Evolutionary conservation across 2,888 invertebrate species (phyloP), one percentile per base, ranked within the genome.

Genomic region (Cerastoderma edule): DNA sequence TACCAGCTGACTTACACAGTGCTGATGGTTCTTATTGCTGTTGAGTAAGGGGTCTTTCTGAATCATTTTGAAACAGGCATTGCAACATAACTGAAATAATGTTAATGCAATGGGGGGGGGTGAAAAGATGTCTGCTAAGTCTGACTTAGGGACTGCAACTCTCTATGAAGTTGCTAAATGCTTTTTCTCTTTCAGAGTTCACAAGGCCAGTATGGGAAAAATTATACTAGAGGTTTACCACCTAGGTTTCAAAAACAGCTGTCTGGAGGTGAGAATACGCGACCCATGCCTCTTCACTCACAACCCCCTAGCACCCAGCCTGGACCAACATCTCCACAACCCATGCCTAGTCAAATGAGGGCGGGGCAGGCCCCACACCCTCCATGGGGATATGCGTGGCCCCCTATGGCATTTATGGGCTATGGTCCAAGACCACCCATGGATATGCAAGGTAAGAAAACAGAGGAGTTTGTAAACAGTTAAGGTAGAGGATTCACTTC

Each of bases 221-320:
- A 95, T 83, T 97, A 96, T 93, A 96, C 96, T 92, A 39, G 75
- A 24, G 95, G 96, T 93, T 94, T 97, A 89, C 97, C 97, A 68
- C 97, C 97, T 22, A 94, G 97, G 24, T 90, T 90, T 80, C 90
- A 90, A 80, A 88, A 89, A 76, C 90, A 91, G 74, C 86, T 86
- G 79, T 81, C 78, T 53, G 82, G 83, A 63, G 82, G 85, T 46
- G 81, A 66, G 56, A 68, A 63, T 64, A 44, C 71, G 2, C 66
- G 70, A 22, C 73, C 72, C 5, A 75, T 83, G 19, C 50, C 80
- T 48, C 71, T 67, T 44, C 73, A 28, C 46, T 85, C 78, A 24
- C 83, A 75, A 67, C 73, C 68, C 22, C 78, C 76, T 46, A 67
- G 57, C 6, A 54, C 80, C 19, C 71, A 80, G 28, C 85, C 84